phyloP scores from a whole-genome alignment of 2,113 vertebrate species.

The Atlantisia rogersi region DNA sequence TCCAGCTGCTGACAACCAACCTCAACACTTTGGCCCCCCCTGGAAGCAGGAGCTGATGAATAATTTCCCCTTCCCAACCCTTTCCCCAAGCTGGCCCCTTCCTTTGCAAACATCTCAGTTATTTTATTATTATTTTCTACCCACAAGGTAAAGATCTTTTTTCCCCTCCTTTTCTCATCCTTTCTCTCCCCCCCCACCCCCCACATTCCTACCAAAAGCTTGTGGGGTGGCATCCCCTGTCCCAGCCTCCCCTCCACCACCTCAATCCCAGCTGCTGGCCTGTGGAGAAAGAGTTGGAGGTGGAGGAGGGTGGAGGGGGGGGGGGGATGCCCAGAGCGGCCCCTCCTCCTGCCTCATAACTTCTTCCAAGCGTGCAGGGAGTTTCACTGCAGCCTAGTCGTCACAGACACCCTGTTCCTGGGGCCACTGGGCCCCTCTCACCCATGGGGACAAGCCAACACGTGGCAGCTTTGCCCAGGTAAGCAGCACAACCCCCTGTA shows the following conservation, averaged over 20 bases:
- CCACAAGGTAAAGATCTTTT: background rate
- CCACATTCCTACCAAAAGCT: background rate
- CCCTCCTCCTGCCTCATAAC: conserved; percentile 45
- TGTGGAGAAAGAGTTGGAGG: background rate
- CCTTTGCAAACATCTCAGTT: background rate
- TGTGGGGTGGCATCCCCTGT: background rate
- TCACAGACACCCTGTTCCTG: accelerated
- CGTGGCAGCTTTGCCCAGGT: background rate
- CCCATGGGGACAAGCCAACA: accelerated
- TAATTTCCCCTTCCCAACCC: no score
- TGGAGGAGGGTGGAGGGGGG: background rate
- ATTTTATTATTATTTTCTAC: conserved; percentile 9
- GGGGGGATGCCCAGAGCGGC: background rate
- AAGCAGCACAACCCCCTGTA: background rate
- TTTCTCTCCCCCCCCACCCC: background rate
- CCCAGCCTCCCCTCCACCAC: background rate
- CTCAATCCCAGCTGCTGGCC: background rate
- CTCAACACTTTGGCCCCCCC: background rate
- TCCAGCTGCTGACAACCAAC: background rate
- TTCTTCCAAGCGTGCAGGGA: background rate
- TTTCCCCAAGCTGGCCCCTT: background rate
- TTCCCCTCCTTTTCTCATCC: background rate
- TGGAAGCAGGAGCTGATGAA: background rate
- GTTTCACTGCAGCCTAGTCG: background rate
- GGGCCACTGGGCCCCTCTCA: background rate